A percentile compares a stretch with the other conserved stretches of the same genome.
Evolutionary conservation across 2,888 invertebrate species (phyloP).

Genomic region (Rotaria magnacalcarata): DNA sequence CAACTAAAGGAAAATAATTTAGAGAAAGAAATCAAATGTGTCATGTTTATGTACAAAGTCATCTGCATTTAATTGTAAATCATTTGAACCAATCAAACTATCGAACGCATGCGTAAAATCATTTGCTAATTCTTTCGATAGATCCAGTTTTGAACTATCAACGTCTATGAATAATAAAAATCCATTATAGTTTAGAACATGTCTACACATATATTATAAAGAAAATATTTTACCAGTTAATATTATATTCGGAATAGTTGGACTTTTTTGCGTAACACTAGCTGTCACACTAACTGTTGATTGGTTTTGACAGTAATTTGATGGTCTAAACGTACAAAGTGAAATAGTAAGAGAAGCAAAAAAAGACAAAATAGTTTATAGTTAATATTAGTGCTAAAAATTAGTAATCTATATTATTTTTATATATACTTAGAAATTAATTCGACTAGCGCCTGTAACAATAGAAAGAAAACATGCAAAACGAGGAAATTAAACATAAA

Average conservation of each 20-base stretch:
- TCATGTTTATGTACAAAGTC: background rate
- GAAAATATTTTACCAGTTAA: background rate
- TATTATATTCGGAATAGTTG: slow-evolving; percentile 32
- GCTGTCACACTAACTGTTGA: background rate
- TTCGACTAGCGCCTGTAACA: background rate
- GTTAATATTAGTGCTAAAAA: background rate
- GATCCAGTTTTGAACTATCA: slow-evolving; percentile 30
- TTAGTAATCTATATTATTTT: background rate
- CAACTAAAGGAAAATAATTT: background rate
- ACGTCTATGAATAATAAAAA: background rate
- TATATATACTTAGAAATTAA: background rate
- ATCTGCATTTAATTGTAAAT: background rate
- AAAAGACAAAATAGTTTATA: background rate
- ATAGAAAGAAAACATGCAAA: background rate
- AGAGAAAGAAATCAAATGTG: background rate
- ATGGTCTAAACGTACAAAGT: background rate
- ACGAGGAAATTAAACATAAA: too few species aligned
- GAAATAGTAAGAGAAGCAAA: background rate
- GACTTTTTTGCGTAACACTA: background rate
- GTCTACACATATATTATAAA: too few species aligned
- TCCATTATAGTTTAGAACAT: background rate
- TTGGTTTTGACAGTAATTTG: slow-evolving; percentile 8
- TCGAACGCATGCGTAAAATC: background rate
- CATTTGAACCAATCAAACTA: background rate
- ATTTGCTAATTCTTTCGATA: slow-evolving; percentile 32